Conservation (phyloP, 2,113 vertebrate genomes). For the Pterophyllum scalare region DNA sequence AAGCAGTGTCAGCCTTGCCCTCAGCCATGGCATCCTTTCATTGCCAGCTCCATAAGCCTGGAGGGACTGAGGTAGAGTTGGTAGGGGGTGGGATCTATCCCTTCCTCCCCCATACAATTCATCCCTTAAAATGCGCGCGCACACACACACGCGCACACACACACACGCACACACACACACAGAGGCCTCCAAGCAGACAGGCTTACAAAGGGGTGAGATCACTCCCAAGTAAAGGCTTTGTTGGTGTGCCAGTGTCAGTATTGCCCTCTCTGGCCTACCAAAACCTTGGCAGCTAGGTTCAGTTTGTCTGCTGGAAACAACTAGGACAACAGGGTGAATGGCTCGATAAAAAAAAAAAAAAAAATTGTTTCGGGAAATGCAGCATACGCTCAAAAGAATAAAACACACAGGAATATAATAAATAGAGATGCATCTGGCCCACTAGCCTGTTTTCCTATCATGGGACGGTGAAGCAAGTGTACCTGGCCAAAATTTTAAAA, state of each 20-base stretch:
- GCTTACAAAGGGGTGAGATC: slow-evolving; percentile 79
- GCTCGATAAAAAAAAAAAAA: slow-evolving; percentile 31
- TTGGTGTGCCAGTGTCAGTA: slow-evolving; percentile 77
- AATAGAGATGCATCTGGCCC: slow-evolving; percentile 63
- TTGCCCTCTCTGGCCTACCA: slow-evolving; percentile 76
- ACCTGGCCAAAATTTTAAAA: slow-evolving; percentile 40
- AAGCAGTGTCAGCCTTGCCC: slow-evolving; percentile 75
- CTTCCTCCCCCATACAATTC: slow-evolving; percentile 46
- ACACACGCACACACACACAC: slow-evolving; percentile 50
- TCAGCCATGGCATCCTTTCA: slow-evolving; percentile 75
- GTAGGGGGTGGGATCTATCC: slow-evolving; percentile 58
- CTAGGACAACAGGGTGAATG: slow-evolving; percentile 63
- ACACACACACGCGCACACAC: slow-evolving; percentile 41
- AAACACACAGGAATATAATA: slow-evolving; percentile 50
- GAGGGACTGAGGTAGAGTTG: slow-evolving; percentile 69
- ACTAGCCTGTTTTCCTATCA: slow-evolving; percentile 58
- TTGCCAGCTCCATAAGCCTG: slow-evolving; percentile 73
- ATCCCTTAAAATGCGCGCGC: slow-evolving; percentile 46
- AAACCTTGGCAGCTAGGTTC: slow-evolving; percentile 70
- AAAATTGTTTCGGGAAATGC: slow-evolving; percentile 52
- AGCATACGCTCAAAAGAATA: slow-evolving; percentile 40
- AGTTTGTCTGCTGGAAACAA: slow-evolving; percentile 69
- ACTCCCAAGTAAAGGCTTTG: slow-evolving; percentile 76
- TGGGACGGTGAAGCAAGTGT: slow-evolving; percentile 40
- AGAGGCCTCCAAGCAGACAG: slow-evolving; percentile 71